Base-by-base conservation (phyloP, 2,797 vertebrate genomes). In the Rhynchonycteris naso region DNA sequence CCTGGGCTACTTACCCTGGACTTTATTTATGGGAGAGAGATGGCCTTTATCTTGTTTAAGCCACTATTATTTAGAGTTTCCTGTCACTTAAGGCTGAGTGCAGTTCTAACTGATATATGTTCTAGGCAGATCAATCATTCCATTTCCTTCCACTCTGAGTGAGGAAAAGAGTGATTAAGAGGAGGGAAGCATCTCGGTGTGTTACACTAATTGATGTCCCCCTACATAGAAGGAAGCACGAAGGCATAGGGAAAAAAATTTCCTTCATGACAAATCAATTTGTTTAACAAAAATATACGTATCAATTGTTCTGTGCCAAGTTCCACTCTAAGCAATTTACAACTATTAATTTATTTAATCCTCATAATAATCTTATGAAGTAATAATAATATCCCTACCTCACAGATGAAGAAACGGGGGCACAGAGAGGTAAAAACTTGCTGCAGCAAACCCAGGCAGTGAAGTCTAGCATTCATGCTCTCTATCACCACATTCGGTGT, bases 31-130 rank as follows among this genome's bases (percentile, higher is more conserved):
- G 16, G 8, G 10, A 54, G 28, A 84, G 38, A 71, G 65, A 74
- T 21, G 50, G 61, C 10, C n/a, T 88, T 52, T 59, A 65, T 69
- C 43, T 86, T 89, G 35, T 69, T 82, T 88, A 79, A 82, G 28
- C 50, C 59, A 65, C 22, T 61, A 16, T 63, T 52, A 69, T 81
- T 88, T 80, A 15, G 38, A 26, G 11, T 56, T 79, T 50, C 56
- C 12, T 81, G 56, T 52, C 28, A 24, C 18, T 63, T 88, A 78
- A 58, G 35, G 7, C 13, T 50, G 38, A 87, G 15, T 80, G 16
- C 30, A 74, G 26, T 86, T 82, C 56, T 81, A 81, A 72, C 11
- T 26, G 69, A 79, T 7, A 9, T 2, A 74, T n/a, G 68, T 14
- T 50, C 21, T 43, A 50, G 5, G 72, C 56, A 68, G 33, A 76